Percentiles rank a stretch among this genome's conserved stretches.
These are phyloP conservation scores for Microcaecilia unicolor DNA, from an alignment of 2,797 vertebrate species.

Conservation along the genomic window DNA sequence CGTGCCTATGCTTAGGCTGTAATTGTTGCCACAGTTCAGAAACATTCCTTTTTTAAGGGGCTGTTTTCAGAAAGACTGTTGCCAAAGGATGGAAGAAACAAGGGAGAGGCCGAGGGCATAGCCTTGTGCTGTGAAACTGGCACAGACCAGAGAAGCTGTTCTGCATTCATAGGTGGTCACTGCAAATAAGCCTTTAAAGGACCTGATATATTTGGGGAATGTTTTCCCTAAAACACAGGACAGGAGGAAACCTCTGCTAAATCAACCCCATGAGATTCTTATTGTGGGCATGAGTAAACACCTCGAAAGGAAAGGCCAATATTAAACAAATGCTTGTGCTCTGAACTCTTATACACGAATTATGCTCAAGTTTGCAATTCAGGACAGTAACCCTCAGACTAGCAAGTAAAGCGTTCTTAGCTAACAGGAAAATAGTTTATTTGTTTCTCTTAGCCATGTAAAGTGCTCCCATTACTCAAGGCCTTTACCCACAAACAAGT, in stretches of 20 bases:
- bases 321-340: no score
- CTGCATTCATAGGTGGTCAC: slow-evolving; percentile 29
- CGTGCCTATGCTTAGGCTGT: slow-evolving; percentile 4
- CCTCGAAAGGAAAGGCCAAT: slow-evolving; percentile 15
- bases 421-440: no score
- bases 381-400: no score
- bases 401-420: no score
- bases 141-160: slow-evolving; percentile 25
- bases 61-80: slow-evolving; percentile 26
- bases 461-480: no score
- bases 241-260: no score
- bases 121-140: slow-evolving; percentile 32
- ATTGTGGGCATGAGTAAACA: slow-evolving; percentile 18
- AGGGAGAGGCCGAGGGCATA: slow-evolving; percentile 18
- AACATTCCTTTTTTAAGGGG: slow-evolving; percentile 26
- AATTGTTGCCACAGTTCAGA: slow-evolving; percentile 14
- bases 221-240: no score
- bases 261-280: no score
- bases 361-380: no score
- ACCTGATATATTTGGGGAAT: slow-evolving; percentile 12
- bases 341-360: not conserved
- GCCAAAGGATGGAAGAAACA: slow-evolving; percentile 23
- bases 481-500: no score
- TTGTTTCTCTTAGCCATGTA: no score
- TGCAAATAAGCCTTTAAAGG: slow-evolving; percentile 21